A percentile compares a stretch with the other conserved stretches of the same genome.
These are phyloP conservation scores for Tachina grossa DNA, from an alignment of 2,888 invertebrate genomes.

Conservation along the genomic window DNA sequence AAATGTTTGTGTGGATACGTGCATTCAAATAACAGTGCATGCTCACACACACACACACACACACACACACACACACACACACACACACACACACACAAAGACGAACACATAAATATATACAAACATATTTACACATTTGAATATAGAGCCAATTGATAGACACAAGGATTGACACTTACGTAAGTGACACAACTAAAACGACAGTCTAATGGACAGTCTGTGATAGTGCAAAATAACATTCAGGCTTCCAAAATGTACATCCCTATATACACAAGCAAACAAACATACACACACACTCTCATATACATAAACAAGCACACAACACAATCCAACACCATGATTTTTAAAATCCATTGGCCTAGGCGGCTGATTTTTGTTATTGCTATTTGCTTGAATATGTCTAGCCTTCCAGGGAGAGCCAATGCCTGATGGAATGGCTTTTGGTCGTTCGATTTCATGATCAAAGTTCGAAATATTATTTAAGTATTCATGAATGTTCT, in stretches of 20 bases:
- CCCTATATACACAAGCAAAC: not conserved
- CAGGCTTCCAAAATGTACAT: not conserved
- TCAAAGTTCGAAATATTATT: slow-evolving; percentile 47
- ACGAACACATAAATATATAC: not conserved
- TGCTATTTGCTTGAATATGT: not conserved
- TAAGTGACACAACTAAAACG: slow-evolving; percentile 70
- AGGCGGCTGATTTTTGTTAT: slow-evolving; percentile 9
- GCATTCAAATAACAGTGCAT: slow-evolving; percentile 33
- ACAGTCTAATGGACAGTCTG: slow-evolving; percentile 61
- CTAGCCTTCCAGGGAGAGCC: not conserved
- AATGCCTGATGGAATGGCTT: slow-evolving; percentile 29
- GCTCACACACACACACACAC: not conserved
- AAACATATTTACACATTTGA: not conserved
- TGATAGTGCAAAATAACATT: slow-evolving; percentile 50
- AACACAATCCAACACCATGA: not conserved
- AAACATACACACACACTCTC: not conserved
- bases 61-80: not conserved
- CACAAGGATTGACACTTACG: slow-evolving; percentile 67
- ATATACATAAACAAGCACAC: not conserved
- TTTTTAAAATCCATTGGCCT: not conserved
- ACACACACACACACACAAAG: not conserved
- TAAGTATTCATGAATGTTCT: not conserved
- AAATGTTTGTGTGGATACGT: not conserved
- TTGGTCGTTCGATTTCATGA: slow-evolving; percentile 54
- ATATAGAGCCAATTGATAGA: slow-evolving; percentile 60